phyloP scores from a whole-genome alignment of 2,113 vertebrate genomes.

The Morone saxatilis region DNA sequence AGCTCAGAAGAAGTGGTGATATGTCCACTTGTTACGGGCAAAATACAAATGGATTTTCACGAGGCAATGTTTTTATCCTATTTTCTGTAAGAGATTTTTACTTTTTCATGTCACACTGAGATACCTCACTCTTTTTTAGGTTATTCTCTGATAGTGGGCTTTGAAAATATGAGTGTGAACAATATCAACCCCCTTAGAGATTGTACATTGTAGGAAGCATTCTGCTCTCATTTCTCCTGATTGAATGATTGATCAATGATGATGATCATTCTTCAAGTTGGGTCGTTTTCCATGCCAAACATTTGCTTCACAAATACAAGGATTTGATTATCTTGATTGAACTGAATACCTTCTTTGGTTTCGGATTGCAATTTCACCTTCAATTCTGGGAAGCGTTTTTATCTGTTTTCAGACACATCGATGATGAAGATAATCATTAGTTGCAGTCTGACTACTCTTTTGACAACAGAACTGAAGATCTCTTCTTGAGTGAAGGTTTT shows the following conservation, averaged over 20 bases:
- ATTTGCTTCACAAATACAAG: not conserved
- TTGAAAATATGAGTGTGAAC: not conserved
- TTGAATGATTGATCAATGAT: not conserved
- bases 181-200: not conserved
- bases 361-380: not conserved
- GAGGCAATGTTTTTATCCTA: slow-evolving; percentile 1
- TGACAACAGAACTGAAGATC: not conserved
- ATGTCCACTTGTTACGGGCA: not conserved
- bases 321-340: not conserved
- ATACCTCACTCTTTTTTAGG: not conserved
- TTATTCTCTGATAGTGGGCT: not conserved
- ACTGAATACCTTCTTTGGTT: not conserved
- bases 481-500: not conserved
- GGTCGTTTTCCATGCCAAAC: not conserved
- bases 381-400: not conserved
- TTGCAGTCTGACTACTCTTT: not conserved
- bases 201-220: not conserved
- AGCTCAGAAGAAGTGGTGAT: not conserved
- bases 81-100: slow-evolving; percentile 11
- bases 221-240: not conserved
- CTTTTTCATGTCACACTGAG: not conserved
- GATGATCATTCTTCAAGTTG: not conserved
- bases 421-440: not conserved
- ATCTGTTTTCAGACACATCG: not conserved
- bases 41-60: slow-evolving; percentile 19